A percentile compares a stretch with the other conserved stretches of the same genome.
These are phyloP conservation scores for Platysteira castanea DNA, from an alignment of 2,113 vertebrate species.

Conservation along the genomic window DNA sequence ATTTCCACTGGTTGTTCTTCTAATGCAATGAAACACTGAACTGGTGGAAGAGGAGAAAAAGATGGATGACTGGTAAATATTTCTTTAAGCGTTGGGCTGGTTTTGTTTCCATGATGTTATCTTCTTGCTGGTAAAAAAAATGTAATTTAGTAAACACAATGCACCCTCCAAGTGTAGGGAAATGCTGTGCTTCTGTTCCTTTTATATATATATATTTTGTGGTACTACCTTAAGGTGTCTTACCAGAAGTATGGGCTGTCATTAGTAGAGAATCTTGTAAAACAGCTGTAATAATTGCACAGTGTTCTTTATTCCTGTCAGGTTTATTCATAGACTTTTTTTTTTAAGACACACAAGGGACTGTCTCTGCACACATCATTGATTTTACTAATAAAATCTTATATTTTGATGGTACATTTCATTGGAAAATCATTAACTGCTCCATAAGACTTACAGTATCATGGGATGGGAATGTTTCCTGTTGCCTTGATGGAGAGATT, in stretches of 20 bases:
- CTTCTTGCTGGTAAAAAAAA: neutral
- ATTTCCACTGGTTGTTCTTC: neutral
- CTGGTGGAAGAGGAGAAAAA: neutral
- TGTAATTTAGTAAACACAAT: neutral
- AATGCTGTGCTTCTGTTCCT: neutral
- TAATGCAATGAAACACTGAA: neutral
- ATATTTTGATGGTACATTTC: slow-evolving; percentile 25
- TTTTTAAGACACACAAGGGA: neutral
- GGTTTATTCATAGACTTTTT: slow-evolving; percentile 1
- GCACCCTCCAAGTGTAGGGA: neutral
- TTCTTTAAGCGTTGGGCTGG: neutral
- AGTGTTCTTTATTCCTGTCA: neutral
- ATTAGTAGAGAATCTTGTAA: slow-evolving; percentile 6
- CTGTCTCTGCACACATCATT: slow-evolving; percentile 10
- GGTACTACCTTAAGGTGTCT: neutral
- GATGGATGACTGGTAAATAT: neutral
- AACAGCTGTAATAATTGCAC: slow-evolving; percentile 16
- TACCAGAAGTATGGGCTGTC: neutral
- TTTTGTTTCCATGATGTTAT: neutral
- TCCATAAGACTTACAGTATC: neutral
- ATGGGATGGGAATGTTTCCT: neutral
- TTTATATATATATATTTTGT: neutral
- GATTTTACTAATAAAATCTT: slow-evolving; percentile 57
- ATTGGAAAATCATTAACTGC: slow-evolving; percentile 33
- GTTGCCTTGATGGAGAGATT: neutral